Evolutionary conservation across 2,888 invertebrate genomes (phyloP), one percentile per base, ranked within the genome.

Genomic region (Cynaeus angustus): DNA sequence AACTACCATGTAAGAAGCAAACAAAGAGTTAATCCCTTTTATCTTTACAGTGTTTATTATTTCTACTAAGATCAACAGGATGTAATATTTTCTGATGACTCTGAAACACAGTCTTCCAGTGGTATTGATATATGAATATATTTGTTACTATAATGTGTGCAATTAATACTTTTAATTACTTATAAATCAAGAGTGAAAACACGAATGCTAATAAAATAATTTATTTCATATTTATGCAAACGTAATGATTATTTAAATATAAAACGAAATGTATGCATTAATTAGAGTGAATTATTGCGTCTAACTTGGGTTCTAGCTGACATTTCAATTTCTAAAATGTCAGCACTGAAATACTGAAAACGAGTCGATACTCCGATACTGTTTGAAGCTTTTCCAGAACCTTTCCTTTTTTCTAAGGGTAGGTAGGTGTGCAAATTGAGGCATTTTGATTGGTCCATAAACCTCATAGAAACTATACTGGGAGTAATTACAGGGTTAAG

Each of bases 11-110:
- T 12, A 52, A 59, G 50, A 46, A 45, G 58, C 41, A 68, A 68
- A 68, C 68, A 68, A 13, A 66, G 72, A 70, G 70, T 50, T 61
- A 74, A 75, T 77, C 74, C 74, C 67, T 72, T 74, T 76, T 75
- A 77, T 77, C 77, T 77, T 77, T 76, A 76, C 70, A 7, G 38
- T 74, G 59, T 67, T 70, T 74, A 74, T 74, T 71, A 70, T 71
- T 74, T 74, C 74, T 66, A 73, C 70, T 61, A 75, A 77, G 66
- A 73, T 68, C 62, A 74, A 76, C 75, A 77, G 77, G 77, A 78
- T 77, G 77, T 75, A 71, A 72, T 74, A 74, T 71, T 46, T 68
- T 30, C 43, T 26, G 38, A 55, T 53, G 52, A 12, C 7, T 30
- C 45, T 52, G n/a, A 45, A 45, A 12, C 45, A 43, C 14, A 26